A percentile compares a stretch with the other conserved stretches of the same genome.
Evolutionary conservation across 2,113 vertebrate genomes (phyloP).

Genomic region (Ameiurus melas): DNA sequence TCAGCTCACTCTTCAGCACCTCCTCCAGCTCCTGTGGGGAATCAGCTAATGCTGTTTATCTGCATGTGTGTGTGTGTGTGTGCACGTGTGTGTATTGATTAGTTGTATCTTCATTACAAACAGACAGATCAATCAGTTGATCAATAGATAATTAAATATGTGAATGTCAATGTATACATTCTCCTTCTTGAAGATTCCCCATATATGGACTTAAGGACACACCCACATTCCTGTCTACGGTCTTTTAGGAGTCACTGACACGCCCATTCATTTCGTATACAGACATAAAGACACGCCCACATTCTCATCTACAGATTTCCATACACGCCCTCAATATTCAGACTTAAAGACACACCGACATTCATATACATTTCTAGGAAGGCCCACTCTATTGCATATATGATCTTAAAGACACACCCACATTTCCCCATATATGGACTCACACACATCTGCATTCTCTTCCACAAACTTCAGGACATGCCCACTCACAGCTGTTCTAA

Average conservation of each 20-base stretch:
- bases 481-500: not conserved
- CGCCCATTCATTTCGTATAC: no score
- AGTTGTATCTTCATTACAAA: not conserved
- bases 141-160: not conserved
- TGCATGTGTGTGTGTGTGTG: conserved; percentile 8
- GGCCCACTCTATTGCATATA: not conserved
- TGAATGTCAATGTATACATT: not conserved
- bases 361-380: not conserved
- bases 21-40: conserved; percentile 83
- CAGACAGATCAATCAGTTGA: not conserved
- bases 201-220: not conserved
- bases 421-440: not conserved
- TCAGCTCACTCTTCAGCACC: conserved; percentile 85
- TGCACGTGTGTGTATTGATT: not conserved
- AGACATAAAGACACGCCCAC: no score
- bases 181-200: not conserved
- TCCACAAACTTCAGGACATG: not conserved
- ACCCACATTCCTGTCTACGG: not conserved
- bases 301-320: no score
- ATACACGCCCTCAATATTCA: not conserved
- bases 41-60: not conserved
- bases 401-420: not conserved
- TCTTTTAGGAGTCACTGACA: not conserved
- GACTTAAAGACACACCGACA: not conserved
- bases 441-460: not conserved